Evolutionary conservation across 1,140 invertebrate species (phyloP).

Genomic region (Bombus breviceps): DNA sequence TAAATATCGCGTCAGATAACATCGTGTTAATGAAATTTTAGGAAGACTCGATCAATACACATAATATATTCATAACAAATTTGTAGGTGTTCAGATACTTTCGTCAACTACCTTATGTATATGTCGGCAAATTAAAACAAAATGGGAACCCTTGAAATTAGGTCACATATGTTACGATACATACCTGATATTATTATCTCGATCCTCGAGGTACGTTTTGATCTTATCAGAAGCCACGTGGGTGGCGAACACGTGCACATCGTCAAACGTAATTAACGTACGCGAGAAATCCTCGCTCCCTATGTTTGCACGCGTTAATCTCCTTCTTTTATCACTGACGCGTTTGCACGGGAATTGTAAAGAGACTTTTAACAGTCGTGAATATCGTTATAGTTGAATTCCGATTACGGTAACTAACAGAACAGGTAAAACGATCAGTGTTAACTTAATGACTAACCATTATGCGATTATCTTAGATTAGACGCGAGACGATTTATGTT

Average conservation of each 20-base stretch:
- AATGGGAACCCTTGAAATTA: not conserved
- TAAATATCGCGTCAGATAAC: no score
- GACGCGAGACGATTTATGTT: not conserved
- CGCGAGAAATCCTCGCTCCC: not conserved
- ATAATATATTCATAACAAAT: not conserved
- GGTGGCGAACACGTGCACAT: slow-evolving; percentile 17
- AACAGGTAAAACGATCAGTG: not conserved
- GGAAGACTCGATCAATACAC: not conserved
- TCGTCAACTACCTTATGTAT: not conserved
- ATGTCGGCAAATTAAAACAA: no score
- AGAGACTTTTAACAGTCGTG: not conserved
- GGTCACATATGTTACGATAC: slow-evolving; percentile 26
- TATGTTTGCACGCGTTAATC: not conserved
- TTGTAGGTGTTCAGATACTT: not conserved
- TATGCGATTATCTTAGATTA: not conserved
- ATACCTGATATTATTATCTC: slow-evolving; percentile 17
- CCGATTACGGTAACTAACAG: not conserved
- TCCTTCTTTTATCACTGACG: not conserved
- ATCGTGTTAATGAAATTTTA: no score
- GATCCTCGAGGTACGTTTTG: slow-evolving; percentile 1
- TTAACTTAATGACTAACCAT: not conserved
- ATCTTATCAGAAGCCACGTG: slow-evolving; percentile 24
- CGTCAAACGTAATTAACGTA: slow-evolving; percentile 18
- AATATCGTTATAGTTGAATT: not conserved
- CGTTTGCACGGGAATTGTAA: not conserved